Conservation (phyloP, 2,888 invertebrate species). For the Allacma fusca region DNA sequence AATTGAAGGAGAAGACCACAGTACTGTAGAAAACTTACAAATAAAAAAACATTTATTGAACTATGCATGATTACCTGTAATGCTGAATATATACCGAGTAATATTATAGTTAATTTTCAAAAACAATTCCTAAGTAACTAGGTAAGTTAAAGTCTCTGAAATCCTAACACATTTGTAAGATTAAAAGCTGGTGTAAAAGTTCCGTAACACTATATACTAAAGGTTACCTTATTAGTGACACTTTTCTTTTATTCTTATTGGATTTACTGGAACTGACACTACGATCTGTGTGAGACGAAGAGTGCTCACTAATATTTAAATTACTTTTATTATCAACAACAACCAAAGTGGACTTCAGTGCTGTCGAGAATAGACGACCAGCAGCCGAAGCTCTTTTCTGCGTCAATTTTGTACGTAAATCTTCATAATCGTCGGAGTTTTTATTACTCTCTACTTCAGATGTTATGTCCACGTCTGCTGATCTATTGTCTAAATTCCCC, state of each 20-base stretch:
- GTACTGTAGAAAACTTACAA: not conserved
- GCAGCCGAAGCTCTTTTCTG: conserved; percentile 45
- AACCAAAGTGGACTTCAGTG: conserved; percentile 44
- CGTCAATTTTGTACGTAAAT: conserved; percentile 44
- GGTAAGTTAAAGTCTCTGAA: not conserved
- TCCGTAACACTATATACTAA: not conserved
- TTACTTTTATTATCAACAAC: conserved; percentile 29
- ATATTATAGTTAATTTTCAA: not conserved
- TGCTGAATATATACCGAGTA: not conserved
- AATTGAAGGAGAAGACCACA: not conserved
- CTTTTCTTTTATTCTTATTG: conserved; percentile 40
- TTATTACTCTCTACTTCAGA: conserved; percentile 2
- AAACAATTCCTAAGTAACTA: not conserved
- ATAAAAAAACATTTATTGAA: conserved; percentile 5
- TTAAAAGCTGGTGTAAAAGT: conserved; percentile 16
- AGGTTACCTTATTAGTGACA: conserved; percentile 40
- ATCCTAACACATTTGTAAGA: conserved; percentile 3
- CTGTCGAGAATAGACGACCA: conserved; percentile 42
- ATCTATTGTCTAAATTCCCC: not conserved
- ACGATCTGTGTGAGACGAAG: not conserved
- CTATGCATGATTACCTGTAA: not conserved
- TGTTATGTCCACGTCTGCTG: not conserved
- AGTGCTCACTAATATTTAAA: conserved; percentile 11
- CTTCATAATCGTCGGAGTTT: conserved; percentile 26
- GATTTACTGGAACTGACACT: conserved; percentile 25